These are phyloP conservation scores for Ophonus ardosiacus DNA, from an alignment of 2,888 invertebrate species.

Conservation along the genomic window DNA sequence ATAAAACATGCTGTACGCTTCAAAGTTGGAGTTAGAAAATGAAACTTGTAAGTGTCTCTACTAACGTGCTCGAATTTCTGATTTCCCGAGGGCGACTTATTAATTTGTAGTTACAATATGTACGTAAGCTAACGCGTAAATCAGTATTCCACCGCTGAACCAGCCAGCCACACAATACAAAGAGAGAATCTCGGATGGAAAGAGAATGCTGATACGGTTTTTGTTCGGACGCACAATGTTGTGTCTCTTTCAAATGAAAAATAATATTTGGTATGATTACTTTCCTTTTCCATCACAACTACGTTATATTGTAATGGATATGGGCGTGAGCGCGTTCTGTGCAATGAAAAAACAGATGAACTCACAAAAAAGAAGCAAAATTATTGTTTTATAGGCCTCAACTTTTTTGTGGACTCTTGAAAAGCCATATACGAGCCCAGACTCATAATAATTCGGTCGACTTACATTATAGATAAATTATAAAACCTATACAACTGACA, in stretches of 20 bases:
- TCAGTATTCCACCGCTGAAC: slow-evolving; percentile 14
- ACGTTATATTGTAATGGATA: too few species aligned
- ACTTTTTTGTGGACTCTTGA: too few species aligned
- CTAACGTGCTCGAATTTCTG: slow-evolving; percentile 18
- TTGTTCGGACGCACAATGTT: not conserved
- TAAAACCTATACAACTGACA: too few species aligned
- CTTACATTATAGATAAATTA: too few species aligned
- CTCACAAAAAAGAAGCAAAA: too few species aligned
- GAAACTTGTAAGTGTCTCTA: slow-evolving; percentile 42
- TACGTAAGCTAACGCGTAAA: slow-evolving; percentile 23
- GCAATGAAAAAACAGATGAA: too few species aligned
- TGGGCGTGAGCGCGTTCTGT: too few species aligned
- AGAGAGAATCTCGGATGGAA: not conserved
- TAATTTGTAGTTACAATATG: slow-evolving; percentile 60
- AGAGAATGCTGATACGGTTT: not conserved
- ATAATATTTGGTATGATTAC: not conserved
- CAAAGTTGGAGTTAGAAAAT: slow-evolving; percentile 35
- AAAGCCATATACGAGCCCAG: too few species aligned
- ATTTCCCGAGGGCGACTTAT: slow-evolving; percentile 53
- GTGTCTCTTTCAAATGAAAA: not conserved
- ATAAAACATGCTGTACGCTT: slow-evolving; percentile 10
- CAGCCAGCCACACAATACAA: not conserved
- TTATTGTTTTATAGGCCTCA: too few species aligned
- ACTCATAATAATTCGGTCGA: too few species aligned
- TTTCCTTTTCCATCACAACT: too few species aligned